These are phyloP conservation scores for Rhogogaster chlorosoma DNA, from an alignment of 2,888 invertebrate species.

Conservation along the genomic window DNA sequence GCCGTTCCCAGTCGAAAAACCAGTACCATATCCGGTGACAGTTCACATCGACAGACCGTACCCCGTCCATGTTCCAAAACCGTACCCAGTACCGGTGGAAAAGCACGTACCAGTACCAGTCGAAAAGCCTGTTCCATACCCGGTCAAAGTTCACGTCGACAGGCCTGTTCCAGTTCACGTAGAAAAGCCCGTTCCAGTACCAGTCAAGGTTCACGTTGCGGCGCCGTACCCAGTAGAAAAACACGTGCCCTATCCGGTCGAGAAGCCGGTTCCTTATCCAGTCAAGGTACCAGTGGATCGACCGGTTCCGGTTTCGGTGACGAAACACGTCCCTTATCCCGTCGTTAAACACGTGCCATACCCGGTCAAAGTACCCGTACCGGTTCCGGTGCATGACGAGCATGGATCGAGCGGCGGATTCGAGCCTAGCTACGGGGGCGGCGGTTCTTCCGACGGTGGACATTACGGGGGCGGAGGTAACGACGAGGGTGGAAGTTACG, in stretches of 20 bases:
- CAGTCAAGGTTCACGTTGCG: slow-evolving; percentile 80
- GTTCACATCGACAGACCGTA: slow-evolving; percentile 86
- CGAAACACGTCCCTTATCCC: slow-evolving; percentile 80
- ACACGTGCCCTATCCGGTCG: slow-evolving; percentile 84
- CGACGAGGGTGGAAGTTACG: slow-evolving; percentile 55
- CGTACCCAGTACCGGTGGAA: slow-evolving; percentile 85
- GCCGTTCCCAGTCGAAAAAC: slow-evolving; percentile 88
- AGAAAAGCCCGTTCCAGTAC: slow-evolving; percentile 88
- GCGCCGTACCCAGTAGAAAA: slow-evolving; percentile 77
- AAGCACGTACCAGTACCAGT: slow-evolving; percentile 88
- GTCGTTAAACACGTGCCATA: slow-evolving; percentile 82
- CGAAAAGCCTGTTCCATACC: slow-evolving; percentile 80
- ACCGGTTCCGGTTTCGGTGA: slow-evolving; percentile 71
- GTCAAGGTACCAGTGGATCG: slow-evolving; percentile 72
- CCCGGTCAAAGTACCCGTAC: slow-evolving; percentile 85
- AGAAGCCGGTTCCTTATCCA: slow-evolving; percentile 80
- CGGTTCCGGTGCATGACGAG: slow-evolving; percentile 79
- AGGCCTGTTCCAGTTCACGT: slow-evolving; percentile 87
- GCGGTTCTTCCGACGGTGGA: slow-evolving; percentile 53
- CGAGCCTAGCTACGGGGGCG: slow-evolving; percentile 56
- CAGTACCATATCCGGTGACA: slow-evolving; percentile 86
- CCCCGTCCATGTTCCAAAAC: slow-evolving; percentile 84
- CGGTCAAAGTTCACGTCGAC: slow-evolving; percentile 76
- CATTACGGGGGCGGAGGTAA: slow-evolving; percentile 40
- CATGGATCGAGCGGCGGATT: slow-evolving; percentile 56